A percentile compares a stretch with the other conserved stretches of the same genome.
phyloP scores from a whole-genome alignment of 1,140 invertebrate genomes.

The Drosophila tropicalis region DNA sequence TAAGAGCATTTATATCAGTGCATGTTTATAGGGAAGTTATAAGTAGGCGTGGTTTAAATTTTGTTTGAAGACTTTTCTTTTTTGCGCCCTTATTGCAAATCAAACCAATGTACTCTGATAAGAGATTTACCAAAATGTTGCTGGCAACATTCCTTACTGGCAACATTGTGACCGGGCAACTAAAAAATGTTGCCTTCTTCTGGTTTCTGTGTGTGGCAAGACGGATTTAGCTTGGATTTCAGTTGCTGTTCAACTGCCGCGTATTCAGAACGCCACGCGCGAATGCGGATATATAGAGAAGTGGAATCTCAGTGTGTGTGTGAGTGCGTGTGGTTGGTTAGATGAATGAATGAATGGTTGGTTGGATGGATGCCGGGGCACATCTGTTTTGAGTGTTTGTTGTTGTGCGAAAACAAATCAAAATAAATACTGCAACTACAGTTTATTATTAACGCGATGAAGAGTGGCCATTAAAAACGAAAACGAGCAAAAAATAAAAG shows the following conservation, averaged over 20 bases:
- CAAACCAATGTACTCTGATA: slow-evolving; percentile 16
- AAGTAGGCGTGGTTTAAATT: no score
- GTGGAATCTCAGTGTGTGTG: not conserved
- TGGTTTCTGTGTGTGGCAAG: slow-evolving; percentile 51
- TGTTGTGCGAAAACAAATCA: slow-evolving; percentile 8
- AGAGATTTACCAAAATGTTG: slow-evolving; percentile 25
- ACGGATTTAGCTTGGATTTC: slow-evolving; percentile 43
- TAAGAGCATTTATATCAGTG: not conserved
- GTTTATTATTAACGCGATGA: slow-evolving; percentile 7
- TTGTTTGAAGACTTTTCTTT: no score
- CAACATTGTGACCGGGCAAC: slow-evolving; percentile 36
- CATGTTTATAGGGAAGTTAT: not conserved
- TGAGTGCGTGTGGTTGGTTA: not conserved
- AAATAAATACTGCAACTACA: slow-evolving; percentile 10
- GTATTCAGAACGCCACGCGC: slow-evolving; percentile 60
- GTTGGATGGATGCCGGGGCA: not conserved
- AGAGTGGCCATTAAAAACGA: slow-evolving; percentile 5
- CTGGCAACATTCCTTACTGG: slow-evolving; percentile 37
- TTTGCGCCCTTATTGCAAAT: no score
- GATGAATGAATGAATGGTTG: not conserved
- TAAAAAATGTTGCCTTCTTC: slow-evolving; percentile 44
- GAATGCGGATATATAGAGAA: slow-evolving; percentile 20
- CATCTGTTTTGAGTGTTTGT: slow-evolving; percentile 7
- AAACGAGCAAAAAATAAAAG: not conserved
- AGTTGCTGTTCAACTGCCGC: slow-evolving; percentile 70